Base-by-base conservation (phyloP, 2,113 vertebrate genomes). In the Thalassoma bifasciatum region DNA sequence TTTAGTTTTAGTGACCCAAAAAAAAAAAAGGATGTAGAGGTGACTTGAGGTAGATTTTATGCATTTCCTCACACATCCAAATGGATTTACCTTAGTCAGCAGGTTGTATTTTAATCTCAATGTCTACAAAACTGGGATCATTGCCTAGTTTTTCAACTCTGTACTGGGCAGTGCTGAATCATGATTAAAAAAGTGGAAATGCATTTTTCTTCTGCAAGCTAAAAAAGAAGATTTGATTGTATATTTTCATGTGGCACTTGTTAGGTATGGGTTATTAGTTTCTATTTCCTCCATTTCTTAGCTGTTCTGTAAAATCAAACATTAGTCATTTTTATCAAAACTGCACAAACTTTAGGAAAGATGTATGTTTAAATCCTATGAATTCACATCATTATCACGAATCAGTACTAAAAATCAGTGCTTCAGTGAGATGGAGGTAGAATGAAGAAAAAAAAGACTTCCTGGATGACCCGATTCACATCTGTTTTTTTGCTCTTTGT, bases 71-170 rank as follows among this genome's bases (percentile, higher is more conserved):
- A 65, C 50, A 12, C 17, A 17, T 1, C 4, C 40, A 47, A 52
- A 64, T 57, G 36, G 30, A 22, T 59, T 51, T 65, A 68, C 16
- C 17, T 30, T 40, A 44, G 13, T 21, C 37, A 52, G 8, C 36
- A 38, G 46, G 17, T 49, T n/a, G 46, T 49, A 8, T 66, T 66
- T 76, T 73, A 58, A 76, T 76, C 75, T 49, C n/a, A n/a, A 49
- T 47, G 14, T 64, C 34, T 26, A 11, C 42, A 61, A 38, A 54
- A 1, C n/a, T 54, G 59, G 36, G 34, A 26, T 72, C 26, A 5
- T 16, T 47, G 24, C 54, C 69, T 16, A 49, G 44, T 4, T 30
- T 8, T 52, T 63, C 13, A 17, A 16, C 44, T 26, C 19, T 62
- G 42, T 26, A n/a, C 13, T 23, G 58, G 40, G 21, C 26, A n/a